Conservation (phyloP, 2,113 vertebrate genomes). For the Myotis davidii region DNA sequence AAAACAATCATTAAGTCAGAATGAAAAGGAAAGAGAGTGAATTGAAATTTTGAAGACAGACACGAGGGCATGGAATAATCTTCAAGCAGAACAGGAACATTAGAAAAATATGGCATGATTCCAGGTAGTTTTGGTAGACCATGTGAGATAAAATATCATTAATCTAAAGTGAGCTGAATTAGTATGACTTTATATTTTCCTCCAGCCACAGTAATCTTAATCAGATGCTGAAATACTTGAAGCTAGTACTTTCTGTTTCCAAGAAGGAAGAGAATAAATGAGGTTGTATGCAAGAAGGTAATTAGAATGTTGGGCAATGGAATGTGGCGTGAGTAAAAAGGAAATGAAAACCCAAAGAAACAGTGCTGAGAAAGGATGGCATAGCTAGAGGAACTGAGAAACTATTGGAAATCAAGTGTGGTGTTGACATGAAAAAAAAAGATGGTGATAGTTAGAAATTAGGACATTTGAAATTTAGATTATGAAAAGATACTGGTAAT, state of each 20-base stretch:
- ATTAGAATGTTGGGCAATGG: neutral
- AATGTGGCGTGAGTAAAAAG: neutral
- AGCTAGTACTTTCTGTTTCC: neutral
- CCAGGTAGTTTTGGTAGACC: neutral
- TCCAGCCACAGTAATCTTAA: neutral
- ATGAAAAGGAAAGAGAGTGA: neutral
- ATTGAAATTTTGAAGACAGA: neutral
- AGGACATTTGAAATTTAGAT: neutral
- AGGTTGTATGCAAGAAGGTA: fast-evolving
- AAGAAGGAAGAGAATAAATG: neutral
- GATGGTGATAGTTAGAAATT: neutral
- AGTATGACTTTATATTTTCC: neutral
- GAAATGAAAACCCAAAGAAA: neutral
- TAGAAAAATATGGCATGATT: neutral
- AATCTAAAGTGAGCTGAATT: neutral
- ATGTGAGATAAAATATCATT: neutral
- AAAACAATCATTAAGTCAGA: neutral
- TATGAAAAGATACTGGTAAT: neutral
- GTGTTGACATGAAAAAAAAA: neutral
- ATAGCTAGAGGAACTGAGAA: neutral
- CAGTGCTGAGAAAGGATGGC: neutral
- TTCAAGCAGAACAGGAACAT: neutral
- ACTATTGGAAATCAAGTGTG: neutral
- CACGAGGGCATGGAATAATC: neutral
- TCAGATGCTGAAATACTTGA: neutral